These are phyloP conservation scores for Dascillus cervinus DNA, from an alignment of 2,888 invertebrate species.

Conservation along the genomic window DNA sequence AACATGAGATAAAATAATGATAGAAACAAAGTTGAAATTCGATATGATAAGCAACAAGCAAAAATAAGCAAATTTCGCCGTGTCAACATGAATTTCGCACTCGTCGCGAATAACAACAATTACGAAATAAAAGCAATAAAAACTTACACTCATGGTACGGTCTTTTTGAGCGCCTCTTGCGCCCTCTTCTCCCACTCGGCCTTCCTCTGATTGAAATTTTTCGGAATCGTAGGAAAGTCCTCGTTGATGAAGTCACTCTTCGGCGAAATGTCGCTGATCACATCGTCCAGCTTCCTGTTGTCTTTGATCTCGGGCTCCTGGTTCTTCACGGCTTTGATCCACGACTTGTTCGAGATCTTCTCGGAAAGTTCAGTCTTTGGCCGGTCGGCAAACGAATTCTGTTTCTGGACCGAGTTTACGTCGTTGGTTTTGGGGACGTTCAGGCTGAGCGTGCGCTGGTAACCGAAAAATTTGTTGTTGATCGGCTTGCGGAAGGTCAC, in stretches of 20 bases:
- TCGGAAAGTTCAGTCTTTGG: constrained; percentile 31
- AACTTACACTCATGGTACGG: constrained; percentile 23
- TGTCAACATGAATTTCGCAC: no score
- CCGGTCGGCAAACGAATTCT: constrained; percentile 30
- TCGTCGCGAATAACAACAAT: no score
- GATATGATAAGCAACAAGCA: no score
- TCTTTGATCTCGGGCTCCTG: constrained; percentile 24
- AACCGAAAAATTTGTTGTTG: constrained; percentile 28
- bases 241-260: constrained; percentile 26
- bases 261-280: constrained; percentile 24
- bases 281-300: constrained; percentile 19
- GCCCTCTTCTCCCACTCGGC: constrained; percentile 74
- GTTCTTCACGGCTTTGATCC: constrained; percentile 28
- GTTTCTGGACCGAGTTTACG: constrained; percentile 30
- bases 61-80: no score
- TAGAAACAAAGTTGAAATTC: no score
- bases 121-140: background rate
- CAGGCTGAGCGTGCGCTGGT: constrained; percentile 31
- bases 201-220: constrained; percentile 65
- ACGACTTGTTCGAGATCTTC: constrained; percentile 16
- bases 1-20: no score
- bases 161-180: constrained; percentile 60
- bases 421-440: constrained; percentile 26
- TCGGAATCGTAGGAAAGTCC: constrained; percentile 49
- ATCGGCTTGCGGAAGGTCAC: constrained; percentile 32